Evolutionary conservation across 2,888 invertebrate species (phyloP), one percentile per base, ranked within the genome.

Genomic region (Chaitophorus viminalis): DNA sequence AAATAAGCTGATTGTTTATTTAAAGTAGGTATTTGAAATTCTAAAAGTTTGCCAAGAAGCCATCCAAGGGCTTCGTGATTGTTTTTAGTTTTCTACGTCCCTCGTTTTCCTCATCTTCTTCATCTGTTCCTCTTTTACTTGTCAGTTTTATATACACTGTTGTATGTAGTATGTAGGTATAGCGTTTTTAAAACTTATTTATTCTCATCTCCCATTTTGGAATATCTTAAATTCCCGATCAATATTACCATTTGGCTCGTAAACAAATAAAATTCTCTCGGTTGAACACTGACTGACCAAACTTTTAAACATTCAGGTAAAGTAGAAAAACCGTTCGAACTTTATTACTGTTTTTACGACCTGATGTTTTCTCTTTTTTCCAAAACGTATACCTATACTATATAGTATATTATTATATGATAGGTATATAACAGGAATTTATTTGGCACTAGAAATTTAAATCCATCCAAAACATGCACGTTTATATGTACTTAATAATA

Each of bases 31-130:
- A 76, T 84, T 68, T 77, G 84, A 84, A 25, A 84, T 77, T 77
- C 76, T 25, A 68, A 84, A 84, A 77, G 68, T 84, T 84, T 84
- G 84, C 84, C 84, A 84, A 84, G 33, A 84, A 84, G 86, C 72
- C 85, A 70, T 78, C 70, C 70, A 33, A 85, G 52, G 70, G 70
- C 77, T 70, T 70, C 33, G 54, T 78, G 86, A 86, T 86, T 86
- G 86, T 86, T 86, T 86, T 86, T 84, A 60, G 36, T 75, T 86
- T 65, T 52, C 18, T 78, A 25, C 39, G 11, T 70, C 25, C 21
- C n/a, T 52, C 29, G n/a, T 70, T 52, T n/a, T 72, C 17, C 25
- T 8, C 36, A 21, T 3, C 21, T 11, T 65, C 33, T 39, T 17
- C 21, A 11, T 17, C n/a, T 25, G 21, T 83, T n/a, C 29, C 21